These are phyloP conservation scores for Phymanthus crucifer DNA, from an alignment of 92 coral and sea anemone genomes.

Conservation along the genomic window DNA sequence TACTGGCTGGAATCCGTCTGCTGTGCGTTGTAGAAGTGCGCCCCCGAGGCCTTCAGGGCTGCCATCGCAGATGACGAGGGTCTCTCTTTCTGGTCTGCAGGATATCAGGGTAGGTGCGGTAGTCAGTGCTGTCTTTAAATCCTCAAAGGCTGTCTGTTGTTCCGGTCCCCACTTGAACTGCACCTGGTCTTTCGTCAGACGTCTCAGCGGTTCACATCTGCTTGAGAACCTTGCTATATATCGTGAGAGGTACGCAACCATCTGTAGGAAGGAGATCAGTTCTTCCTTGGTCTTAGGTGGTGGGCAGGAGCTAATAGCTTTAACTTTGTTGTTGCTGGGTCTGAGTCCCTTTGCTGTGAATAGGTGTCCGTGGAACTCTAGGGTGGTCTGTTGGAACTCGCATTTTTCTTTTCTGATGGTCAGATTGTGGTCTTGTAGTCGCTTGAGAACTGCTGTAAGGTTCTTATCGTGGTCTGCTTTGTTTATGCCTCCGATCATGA, in stretches of 20 bases:
- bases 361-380: slow-evolving; percentile 61
- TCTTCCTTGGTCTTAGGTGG: slow-evolving; percentile 56
- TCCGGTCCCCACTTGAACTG: slow-evolving; percentile 47
- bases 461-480: slow-evolving; percentile 55
- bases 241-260: slow-evolving; percentile 60
- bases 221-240: slow-evolving; percentile 54
- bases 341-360: slow-evolving; percentile 60
- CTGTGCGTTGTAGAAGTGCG: slow-evolving; percentile 32
- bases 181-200: slow-evolving; percentile 33
- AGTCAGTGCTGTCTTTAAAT: slow-evolving; percentile 50
- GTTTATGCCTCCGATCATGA: slow-evolving; percentile 55
- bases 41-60: slow-evolving; percentile 44
- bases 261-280: slow-evolving; percentile 53
- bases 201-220: slow-evolving; percentile 53
- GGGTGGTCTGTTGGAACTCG: slow-evolving; percentile 47
- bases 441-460: slow-evolving; percentile 34
- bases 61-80: slow-evolving; percentile 68
- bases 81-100: slow-evolving; percentile 50
- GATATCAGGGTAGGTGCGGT: slow-evolving; percentile 55
- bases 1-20: slow-evolving; percentile 55
- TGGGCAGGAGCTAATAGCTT: slow-evolving; percentile 40
- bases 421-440: slow-evolving; percentile 21
- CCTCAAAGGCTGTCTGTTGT: slow-evolving; percentile 59
- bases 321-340: slow-evolving; percentile 63
- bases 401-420: slow-evolving; percentile 56